Base-by-base conservation (phyloP, 2,888 invertebrate genomes). In the Leptura quadrifasciata region DNA sequence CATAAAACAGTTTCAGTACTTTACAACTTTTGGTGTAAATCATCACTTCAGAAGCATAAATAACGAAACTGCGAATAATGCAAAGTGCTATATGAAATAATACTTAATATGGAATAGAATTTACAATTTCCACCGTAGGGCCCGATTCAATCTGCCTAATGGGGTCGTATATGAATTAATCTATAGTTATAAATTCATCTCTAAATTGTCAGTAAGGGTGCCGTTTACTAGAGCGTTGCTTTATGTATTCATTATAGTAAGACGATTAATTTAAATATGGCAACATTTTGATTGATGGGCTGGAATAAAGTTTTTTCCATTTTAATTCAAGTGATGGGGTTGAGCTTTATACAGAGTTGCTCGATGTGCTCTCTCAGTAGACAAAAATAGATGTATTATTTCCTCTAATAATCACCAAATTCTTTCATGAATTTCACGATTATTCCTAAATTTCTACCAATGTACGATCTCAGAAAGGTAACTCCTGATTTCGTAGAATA, bases 221-320 rank as follows among this genome's bases (percentile, higher is more conserved):
- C 47, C 57, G 69, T 69, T n/a, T 58, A 69, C 35, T 21, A 69
- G 69, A 69, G 69, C 69, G 58, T 69, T 58, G 39, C 69, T 35
- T 68, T 68, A 68, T 58, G 35, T 55, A 58, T 58, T 58, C 57
- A 57, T 69, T 58, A 18, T 57, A 69, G 65, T 65, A 69, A 69
- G 57, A 58, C 58, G 69, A 69, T 69, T 69, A 69, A 58, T 68
- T 69, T 39, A 58, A 69, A 69, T 69, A 69, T 69, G 69, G 69
- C 69, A 69, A 63, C 63, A 63, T 63, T 39, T 58, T 69, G 69
- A 69, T 69, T 69, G 69, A 69, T 69, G 69, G 58, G 55, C 15
- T 39, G 35, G 27, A 31, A 69, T 20, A 2, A 39, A 27, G 17
- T 17, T 63, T 39, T n/a, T 69, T 69, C 12, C 47, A 15, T n/a